These are phyloP conservation scores for Platorchestia sp. DNA, from an alignment of 1,140 invertebrate species.

Conservation along the genomic window DNA sequence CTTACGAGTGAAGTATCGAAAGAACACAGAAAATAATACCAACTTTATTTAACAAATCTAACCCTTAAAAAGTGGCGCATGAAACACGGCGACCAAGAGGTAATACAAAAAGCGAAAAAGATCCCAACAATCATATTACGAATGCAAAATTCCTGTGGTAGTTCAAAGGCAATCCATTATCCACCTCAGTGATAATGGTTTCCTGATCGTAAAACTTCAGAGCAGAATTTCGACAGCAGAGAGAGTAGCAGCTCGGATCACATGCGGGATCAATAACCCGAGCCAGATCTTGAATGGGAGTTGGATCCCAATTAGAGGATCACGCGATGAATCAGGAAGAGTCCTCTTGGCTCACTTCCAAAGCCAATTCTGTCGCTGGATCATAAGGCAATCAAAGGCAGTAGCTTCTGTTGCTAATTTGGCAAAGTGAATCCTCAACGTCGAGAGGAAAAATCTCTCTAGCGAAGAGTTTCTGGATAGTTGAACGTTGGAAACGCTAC, in stretches of 20 bases:
- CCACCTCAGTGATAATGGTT: not conserved
- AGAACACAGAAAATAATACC: too few species aligned
- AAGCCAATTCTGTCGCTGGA: not conserved
- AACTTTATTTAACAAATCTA: too few species aligned
- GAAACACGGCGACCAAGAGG: too few species aligned
- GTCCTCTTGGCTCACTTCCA: not conserved
- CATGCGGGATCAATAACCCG: not conserved
- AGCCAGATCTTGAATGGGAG: not conserved
- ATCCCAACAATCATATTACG: too few species aligned
- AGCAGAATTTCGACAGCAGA: not conserved
- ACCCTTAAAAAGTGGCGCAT: not conserved
- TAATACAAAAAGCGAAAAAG: too few species aligned
- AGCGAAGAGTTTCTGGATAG: not conserved
- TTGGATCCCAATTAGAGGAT: not conserved
- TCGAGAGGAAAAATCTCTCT: not conserved
- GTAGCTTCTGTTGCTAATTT: not conserved
- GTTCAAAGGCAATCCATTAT: not conserved
- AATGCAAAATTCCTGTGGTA: not conserved
- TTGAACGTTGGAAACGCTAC: too few species aligned
- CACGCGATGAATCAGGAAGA: not conserved
- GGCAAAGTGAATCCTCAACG: not conserved
- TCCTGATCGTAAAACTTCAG: not conserved
- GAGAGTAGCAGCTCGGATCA: not conserved
- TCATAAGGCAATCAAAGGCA: not conserved
- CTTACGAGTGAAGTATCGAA: too few species aligned